Evolutionary conservation across 2,888 invertebrate genomes (phyloP).

Genomic region (Willowsia nigromaculata): DNA sequence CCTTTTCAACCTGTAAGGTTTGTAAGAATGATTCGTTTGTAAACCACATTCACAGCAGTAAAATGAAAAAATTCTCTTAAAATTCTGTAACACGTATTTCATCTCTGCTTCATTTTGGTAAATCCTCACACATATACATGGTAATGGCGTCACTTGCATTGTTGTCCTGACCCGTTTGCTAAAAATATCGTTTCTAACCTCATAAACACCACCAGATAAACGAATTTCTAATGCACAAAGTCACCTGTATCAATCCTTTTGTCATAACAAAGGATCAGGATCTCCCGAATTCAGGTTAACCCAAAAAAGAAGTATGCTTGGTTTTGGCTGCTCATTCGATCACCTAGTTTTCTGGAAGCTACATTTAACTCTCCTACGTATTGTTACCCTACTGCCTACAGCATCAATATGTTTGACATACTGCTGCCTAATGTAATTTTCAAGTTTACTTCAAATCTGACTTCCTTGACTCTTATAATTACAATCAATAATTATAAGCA

Average conservation of each 20-base stretch:
- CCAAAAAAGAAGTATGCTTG: background rate
- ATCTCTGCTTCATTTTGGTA: background rate
- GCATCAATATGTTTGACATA: too few species aligned
- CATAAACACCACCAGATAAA: background rate
- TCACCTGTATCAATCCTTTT: slow-evolving; percentile 7
- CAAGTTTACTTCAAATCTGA: background rate
- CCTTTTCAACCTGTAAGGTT: background rate
- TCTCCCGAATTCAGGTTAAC: background rate
- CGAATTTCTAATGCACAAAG: background rate
- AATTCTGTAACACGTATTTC: background rate
- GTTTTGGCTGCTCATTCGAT: background rate
- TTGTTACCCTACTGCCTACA: background rate
- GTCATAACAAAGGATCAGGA: background rate
- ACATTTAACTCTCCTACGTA: background rate
- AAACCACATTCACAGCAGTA: background rate
- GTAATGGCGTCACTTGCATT: background rate
- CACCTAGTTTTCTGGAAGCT: too few species aligned
- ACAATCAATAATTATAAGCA: background rate
- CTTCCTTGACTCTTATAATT: background rate
- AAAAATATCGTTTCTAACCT: slow-evolving; percentile 25
- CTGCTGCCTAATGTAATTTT: too few species aligned
- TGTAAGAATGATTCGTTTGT: background rate
- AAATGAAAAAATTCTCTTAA: background rate
- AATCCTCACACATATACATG: background rate
- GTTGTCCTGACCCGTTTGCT: background rate